Conservation (phyloP, 2,113 vertebrate species). For the Xiphophorus maculatus region DNA sequence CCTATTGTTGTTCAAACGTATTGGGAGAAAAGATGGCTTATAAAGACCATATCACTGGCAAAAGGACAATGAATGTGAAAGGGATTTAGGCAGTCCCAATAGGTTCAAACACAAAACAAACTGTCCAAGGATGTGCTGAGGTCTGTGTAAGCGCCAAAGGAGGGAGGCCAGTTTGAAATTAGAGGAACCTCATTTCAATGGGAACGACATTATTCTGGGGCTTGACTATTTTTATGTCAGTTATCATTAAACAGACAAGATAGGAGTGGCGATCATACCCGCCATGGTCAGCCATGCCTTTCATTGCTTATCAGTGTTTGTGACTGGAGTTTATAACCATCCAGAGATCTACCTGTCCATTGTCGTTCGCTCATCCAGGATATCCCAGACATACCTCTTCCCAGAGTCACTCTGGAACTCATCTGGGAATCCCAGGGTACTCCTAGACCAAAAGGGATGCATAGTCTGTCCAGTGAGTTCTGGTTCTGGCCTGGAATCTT, state of each 20-base stretch:
- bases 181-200: constrained; percentile 68
- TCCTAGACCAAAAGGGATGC: neutral
- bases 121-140: constrained; percentile 33
- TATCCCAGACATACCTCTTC: neutral
- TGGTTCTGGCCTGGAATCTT: no score
- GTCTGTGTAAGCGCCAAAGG: constrained; percentile 54
- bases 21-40: constrained; percentile 12
- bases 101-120: constrained; percentile 68
- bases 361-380: neutral
- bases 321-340: neutral
- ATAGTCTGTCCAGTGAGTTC: neutral
- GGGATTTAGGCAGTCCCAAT: constrained; percentile 69
- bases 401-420: neutral
- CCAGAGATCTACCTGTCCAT: no score
- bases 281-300: neutral
- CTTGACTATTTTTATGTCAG: constrained; percentile 79
- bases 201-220: constrained; percentile 73
- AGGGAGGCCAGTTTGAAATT: constrained; percentile 58
- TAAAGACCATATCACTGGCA: constrained; percentile 44
- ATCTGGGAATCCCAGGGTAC: neutral
- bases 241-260: constrained; percentile 77
- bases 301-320: constrained; percentile 62
- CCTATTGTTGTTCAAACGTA: constrained; percentile 65
- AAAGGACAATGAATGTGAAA: constrained; percentile 57
- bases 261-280: constrained; percentile 13